phyloP scores from a whole-genome alignment of 2,113 vertebrate species.

The Oreochromis spilurus region DNA sequence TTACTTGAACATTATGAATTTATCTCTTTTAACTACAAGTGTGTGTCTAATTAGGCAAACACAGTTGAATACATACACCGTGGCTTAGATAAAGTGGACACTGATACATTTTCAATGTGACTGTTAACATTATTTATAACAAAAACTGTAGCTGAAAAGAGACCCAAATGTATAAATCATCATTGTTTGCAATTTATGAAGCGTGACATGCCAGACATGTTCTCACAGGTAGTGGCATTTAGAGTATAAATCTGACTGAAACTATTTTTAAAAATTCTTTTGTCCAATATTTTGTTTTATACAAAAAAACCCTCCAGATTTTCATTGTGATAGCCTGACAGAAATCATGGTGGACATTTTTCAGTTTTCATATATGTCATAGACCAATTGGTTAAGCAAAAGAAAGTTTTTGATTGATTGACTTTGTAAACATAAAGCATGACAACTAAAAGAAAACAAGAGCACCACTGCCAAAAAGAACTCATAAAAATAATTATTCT shows the following conservation, averaged over 20 bases:
- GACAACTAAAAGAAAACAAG: not conserved
- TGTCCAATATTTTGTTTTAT: not conserved
- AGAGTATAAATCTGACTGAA: not conserved
- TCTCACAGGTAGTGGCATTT: not conserved
- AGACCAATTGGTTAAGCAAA: not conserved
- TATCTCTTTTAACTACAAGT: not conserved
- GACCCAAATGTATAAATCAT: not conserved
- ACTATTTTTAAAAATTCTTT: not conserved
- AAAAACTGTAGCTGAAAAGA: not conserved
- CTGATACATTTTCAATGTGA: not conserved
- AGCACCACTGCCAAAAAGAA: not conserved
- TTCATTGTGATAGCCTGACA: not conserved
- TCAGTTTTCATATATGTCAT: not conserved
- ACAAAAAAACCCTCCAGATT: not conserved
- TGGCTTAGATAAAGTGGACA: not conserved
- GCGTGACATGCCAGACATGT: not conserved
- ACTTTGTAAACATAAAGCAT: not conserved
- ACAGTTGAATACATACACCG: not conserved
- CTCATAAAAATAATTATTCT: not conserved
- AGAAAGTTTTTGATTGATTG: not conserved
- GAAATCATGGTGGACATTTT: not conserved
- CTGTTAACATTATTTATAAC: not conserved
- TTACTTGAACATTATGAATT: not conserved
- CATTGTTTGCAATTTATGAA: not conserved
- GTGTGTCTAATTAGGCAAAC: not conserved